Conservation (phyloP, 2,113 vertebrate species). For the Oncorhynchus kisutch region DNA sequence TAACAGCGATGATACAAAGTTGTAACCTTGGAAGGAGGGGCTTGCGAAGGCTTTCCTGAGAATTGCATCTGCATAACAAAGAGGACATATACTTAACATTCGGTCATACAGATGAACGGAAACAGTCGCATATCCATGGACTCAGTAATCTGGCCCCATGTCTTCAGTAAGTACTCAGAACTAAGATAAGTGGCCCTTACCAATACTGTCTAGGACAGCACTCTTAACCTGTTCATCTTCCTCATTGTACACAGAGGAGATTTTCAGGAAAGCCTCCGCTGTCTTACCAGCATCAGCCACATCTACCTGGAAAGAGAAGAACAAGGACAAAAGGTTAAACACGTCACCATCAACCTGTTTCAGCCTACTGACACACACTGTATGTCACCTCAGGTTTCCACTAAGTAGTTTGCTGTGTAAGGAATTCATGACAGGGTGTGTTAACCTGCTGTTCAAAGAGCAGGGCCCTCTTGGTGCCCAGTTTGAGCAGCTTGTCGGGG, state of each 20-base stretch:
- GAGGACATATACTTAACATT: neutral
- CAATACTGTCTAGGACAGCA: conserved; percentile 76
- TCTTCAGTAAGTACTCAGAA: neutral
- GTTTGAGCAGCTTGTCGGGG: conserved; percentile 88
- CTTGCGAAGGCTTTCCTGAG: conserved; percentile 86
- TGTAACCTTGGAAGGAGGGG: conserved; percentile 81
- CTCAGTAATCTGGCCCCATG: too few species aligned
- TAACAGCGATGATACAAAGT: conserved; percentile 86
- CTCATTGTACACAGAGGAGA: conserved; percentile 91
- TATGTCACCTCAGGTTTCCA: neutral
- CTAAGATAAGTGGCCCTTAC: conserved; percentile 46
- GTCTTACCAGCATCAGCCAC: conserved; percentile 82
- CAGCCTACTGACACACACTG: neutral
- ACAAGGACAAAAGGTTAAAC: neutral
- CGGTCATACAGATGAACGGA: neutral
- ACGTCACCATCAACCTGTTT: too few species aligned
- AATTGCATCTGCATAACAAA: conserved; percentile 77
- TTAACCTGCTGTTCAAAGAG: conserved; percentile 89
- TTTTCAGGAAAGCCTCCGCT: conserved; percentile 86
- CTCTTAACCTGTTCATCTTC: conserved; percentile 79
- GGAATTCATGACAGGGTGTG: neutral
- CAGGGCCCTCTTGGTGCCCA: conserved; percentile 82
- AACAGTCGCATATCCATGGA: neutral
- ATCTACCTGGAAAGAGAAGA: conserved; percentile 77
- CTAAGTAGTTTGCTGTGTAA: too few species aligned